Conservation (phyloP, 2,888 invertebrate species). For the Pyralis farinalis region DNA sequence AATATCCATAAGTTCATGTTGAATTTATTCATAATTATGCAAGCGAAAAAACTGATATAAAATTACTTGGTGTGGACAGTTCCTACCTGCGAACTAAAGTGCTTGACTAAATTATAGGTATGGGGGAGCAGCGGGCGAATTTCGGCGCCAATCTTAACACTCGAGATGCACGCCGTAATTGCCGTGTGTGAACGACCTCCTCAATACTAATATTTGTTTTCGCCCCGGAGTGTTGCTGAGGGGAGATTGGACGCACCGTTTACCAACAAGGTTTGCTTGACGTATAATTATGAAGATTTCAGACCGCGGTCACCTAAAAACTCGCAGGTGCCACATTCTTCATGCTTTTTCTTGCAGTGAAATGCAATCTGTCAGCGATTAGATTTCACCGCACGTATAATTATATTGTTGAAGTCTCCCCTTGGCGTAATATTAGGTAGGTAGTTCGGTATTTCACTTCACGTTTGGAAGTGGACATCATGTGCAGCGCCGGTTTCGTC, state of each 20-base stretch:
- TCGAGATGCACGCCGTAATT: constrained; percentile 43
- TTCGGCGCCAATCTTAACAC: constrained; percentile 56
- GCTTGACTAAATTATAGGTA: constrained; percentile 53
- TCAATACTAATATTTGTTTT: constrained; percentile 74
- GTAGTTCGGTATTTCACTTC: no score
- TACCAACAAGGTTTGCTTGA: constrained; percentile 48
- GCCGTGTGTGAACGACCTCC: constrained; percentile 44
- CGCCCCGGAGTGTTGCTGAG: constrained; percentile 48
- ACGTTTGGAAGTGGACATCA: no score
- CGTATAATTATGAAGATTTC: constrained; percentile 56
- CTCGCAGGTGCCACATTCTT: constrained; percentile 51
- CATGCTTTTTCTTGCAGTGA: constrained; percentile 16
- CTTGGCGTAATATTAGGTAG: no score
- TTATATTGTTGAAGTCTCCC: background rate
- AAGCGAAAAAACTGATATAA: no score
- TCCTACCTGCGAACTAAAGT: constrained; percentile 26
- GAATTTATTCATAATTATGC: no score
- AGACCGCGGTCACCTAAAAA: constrained; percentile 32
- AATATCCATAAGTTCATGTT: no score
- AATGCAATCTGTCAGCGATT: constrained; percentile 3
- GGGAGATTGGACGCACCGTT: background rate
- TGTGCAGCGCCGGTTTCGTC: no score
- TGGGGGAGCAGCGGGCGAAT: constrained; percentile 39
- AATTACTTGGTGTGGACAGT: background rate
- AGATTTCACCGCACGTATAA: background rate